Base-by-base conservation (phyloP, 2,797 vertebrate genomes). In the Todus mexicanus region DNA sequence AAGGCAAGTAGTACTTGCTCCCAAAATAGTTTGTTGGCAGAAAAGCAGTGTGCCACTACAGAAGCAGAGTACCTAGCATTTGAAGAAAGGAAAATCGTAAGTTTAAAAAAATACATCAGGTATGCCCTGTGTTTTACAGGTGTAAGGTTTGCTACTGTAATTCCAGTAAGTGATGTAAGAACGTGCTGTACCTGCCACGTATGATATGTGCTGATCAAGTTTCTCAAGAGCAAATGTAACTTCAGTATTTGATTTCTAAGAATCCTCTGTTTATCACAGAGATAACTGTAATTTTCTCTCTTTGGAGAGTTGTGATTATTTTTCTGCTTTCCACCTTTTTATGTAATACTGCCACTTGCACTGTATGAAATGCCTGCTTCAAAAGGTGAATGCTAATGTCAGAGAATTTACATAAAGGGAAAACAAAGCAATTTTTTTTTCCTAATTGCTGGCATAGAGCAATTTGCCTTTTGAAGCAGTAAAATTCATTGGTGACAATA, bases 401-500 rank as follows among this genome's bases (percentile, higher is more conserved):
- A 87, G 87, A 92, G 53, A 90, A 84, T 92, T 83, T 93, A 92
- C 82, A 93, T 86, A 91, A 71, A 84, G 11, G 63, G 77, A 89
- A 92, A 96, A 93, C 59, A 92, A 92, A 90, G 26, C 22, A 7
- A 22, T 71, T 74, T 71, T 74, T 74, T 70, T 77, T 84, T 86
- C 56, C 45, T 91, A 80, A 77, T 71, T 89, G 76, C 87, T 86
- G 38, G 68, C 59, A 72, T n/a, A 91, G 53, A 94, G 69, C 42
- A 86, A 89, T 89, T 94, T 84, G 61, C 70, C 60, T 92, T 93
- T 90, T 71, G 56, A 92, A 94, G 80, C 54, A 71, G 77, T 87
- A 84, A 93, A 95, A 89, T 76, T 87, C 84, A 91, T 66, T 72
- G 73, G 53, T 93, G 77, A 87, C 89, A 89, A 89, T 75, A 93